These are phyloP conservation scores for Metopolophium dirhodum DNA, from an alignment of 1,140 invertebrate species.

Conservation along the genomic window DNA sequence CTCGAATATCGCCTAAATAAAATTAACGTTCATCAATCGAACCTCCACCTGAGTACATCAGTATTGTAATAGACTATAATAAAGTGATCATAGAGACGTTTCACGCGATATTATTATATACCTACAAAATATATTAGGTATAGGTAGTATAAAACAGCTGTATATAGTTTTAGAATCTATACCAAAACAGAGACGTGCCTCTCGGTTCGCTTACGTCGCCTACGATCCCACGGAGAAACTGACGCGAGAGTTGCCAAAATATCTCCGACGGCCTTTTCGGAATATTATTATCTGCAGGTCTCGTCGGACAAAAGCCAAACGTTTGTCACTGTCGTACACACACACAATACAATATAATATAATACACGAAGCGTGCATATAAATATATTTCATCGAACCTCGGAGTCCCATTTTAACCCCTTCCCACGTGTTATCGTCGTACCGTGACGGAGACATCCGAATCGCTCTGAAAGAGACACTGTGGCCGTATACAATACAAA, in stretches of 20 bases:
- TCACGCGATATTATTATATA: neutral
- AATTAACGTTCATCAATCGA: neutral
- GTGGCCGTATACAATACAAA: neutral
- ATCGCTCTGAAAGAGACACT: neutral
- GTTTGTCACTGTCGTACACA: neutral
- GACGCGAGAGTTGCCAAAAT: neutral
- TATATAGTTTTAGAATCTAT: neutral
- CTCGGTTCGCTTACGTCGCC: neutral
- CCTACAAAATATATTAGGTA: too few species aligned
- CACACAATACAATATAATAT: neutral
- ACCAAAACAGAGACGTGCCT: neutral
- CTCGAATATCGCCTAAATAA: neutral
- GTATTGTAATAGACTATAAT: neutral
- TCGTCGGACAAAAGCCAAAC: neutral
- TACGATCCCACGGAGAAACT: neutral
- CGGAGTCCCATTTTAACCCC: neutral
- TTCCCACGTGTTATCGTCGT: neutral
- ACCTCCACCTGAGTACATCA: neutral
- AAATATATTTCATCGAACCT: neutral
- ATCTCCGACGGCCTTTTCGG: neutral
- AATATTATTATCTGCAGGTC: neutral
- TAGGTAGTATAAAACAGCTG: too few species aligned
- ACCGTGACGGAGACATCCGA: neutral
- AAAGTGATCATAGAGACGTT: neutral
- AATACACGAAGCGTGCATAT: neutral